Percentiles rank a stretch among this genome's conserved stretches.
Evolutionary conservation across 2,888 invertebrate genomes (phyloP).

Genomic region (Poecilobothrus nobilitatus): DNA sequence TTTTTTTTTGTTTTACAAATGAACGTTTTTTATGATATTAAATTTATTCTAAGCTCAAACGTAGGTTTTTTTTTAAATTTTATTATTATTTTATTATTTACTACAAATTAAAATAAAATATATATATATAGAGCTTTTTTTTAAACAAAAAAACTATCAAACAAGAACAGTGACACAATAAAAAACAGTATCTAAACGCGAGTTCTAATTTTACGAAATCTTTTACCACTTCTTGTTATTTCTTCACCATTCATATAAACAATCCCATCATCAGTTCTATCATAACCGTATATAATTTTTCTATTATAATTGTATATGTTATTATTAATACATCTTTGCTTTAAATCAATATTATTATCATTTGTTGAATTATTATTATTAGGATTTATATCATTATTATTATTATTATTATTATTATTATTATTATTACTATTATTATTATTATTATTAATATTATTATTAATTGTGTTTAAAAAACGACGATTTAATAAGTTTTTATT

Average conservation of each 20-base stretch:
- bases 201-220: slow-evolving; percentile 9
- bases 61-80: too few relatives aligned
- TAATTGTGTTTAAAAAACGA: neutral
- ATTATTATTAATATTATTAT: slow-evolving; percentile 4
- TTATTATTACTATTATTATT: slow-evolving; percentile 24
- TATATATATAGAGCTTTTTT: too few relatives aligned
- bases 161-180: too few relatives aligned
- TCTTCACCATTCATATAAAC: slow-evolving; percentile 13
- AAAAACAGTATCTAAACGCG: neutral
- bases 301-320: neutral
- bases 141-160: too few relatives aligned
- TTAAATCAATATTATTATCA: neutral
- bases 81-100: too few relatives aligned
- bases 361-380: neutral
- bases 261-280: slow-evolving; percentile 10
- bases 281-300: slow-evolving; percentile 11
- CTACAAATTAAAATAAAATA: too few relatives aligned
- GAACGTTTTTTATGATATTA: too few relatives aligned
- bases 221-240: slow-evolving; percentile 9
- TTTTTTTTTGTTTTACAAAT: too few relatives aligned
- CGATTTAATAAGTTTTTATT: neutral
- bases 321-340: neutral
- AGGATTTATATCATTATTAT: neutral
- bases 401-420: slow-evolving; percentile 20
- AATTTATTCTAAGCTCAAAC: too few relatives aligned